Evolutionary conservation across 2,888 invertebrate genomes (phyloP).

Genomic region (Apamea epomidion): DNA sequence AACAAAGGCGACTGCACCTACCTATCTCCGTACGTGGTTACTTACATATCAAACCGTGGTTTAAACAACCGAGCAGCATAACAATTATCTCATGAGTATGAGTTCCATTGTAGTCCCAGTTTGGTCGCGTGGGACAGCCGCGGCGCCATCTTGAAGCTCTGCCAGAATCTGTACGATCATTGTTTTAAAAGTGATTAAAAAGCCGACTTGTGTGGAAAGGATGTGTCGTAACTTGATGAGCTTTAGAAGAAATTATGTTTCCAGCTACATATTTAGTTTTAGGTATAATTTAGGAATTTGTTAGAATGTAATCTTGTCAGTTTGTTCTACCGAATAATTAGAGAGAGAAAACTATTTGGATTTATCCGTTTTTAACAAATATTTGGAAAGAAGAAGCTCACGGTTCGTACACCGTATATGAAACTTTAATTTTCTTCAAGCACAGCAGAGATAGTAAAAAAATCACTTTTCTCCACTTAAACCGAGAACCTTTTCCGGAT

Average conservation of each 20-base stretch:
- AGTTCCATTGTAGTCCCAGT: constrained; percentile 61
- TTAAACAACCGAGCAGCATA: constrained; percentile 49
- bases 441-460: not conserved
- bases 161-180: constrained; percentile 55
- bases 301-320: not conserved
- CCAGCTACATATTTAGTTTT: not conserved
- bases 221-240: not conserved
- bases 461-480: not conserved
- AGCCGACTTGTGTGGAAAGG: not conserved
- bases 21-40: constrained; percentile 28
- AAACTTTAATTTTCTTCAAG: not conserved
- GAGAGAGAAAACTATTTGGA: not conserved
- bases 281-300: not conserved
- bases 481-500: not conserved
- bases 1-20: constrained; percentile 48
- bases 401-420: not conserved
- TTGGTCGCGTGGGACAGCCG: constrained; percentile 51
- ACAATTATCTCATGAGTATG: too few relatives aligned
- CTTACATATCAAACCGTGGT: constrained; percentile 31
- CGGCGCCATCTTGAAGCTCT: constrained; percentile 52
- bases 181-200: constrained; percentile 52
- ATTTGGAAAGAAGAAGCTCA: not conserved
- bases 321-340: not conserved
- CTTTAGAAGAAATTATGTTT: not conserved
- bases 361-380: not conserved